These are phyloP conservation scores for Dipodomys stephensi DNA, from an alignment of 2,113 vertebrate genomes.

Conservation along the genomic window DNA sequence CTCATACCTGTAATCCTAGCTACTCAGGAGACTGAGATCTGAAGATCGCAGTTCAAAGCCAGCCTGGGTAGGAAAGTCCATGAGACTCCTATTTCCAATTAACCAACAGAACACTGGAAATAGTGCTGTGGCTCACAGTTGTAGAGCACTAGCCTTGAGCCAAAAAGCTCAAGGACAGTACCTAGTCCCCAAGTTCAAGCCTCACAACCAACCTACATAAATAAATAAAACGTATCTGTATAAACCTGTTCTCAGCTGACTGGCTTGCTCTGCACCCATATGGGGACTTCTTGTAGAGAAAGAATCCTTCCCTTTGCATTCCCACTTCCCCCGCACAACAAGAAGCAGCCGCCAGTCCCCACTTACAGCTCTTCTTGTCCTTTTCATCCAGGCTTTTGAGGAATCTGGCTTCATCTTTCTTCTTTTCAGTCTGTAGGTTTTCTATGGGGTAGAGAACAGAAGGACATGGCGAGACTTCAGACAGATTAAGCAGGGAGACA, in stretches of 20 bases:
- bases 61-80: no score
- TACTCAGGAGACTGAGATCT: no score
- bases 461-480: background rate
- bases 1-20: no score
- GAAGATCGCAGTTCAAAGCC: no score
- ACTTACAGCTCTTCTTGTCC: background rate
- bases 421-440: background rate
- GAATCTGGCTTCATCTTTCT: conserved; percentile 11
- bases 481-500: background rate
- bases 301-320: background rate
- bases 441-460: background rate
- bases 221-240: background rate
- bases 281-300: background rate
- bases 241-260: background rate
- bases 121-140: no score
- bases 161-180: no score
- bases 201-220: background rate
- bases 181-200: no score
- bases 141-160: no score
- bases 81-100: no score
- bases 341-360: background rate
- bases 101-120: no score
- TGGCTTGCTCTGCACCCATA: background rate
- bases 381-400: background rate
- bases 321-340: background rate